These are phyloP conservation scores for Acrocephalus scirpaceus DNA, from an alignment of 2,797 vertebrate genomes.

Conservation along the genomic window DNA sequence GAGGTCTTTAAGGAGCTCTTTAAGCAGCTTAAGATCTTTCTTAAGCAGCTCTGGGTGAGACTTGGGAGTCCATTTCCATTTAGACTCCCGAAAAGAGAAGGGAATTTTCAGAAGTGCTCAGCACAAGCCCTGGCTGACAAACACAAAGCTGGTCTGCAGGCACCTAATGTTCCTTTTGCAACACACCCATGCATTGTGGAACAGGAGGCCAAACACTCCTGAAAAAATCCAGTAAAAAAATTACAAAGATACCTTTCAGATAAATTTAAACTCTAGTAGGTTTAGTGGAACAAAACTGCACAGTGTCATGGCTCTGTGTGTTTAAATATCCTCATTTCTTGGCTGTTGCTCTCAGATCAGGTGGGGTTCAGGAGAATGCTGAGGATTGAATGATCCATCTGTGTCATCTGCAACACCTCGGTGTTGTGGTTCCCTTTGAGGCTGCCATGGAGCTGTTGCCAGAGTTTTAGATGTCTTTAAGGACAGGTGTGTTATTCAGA, in stretches of 20 bases:
- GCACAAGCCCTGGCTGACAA: background rate
- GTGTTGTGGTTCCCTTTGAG: background rate
- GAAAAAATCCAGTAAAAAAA: background rate
- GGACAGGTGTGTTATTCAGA: background rate
- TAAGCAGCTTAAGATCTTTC: too few species aligned
- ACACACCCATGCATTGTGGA: background rate
- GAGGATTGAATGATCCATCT: background rate
- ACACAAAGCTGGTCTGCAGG: background rate
- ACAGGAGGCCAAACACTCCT: background rate
- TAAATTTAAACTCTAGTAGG: too few species aligned
- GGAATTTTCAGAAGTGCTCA: background rate
- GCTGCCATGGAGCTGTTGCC: background rate
- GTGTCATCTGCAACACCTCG: background rate
- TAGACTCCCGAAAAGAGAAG: background rate
- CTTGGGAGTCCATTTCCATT: background rate
- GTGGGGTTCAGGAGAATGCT: background rate
- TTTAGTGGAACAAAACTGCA: too few species aligned
- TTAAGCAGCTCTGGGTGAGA: rapidly evolving
- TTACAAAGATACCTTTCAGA: too few species aligned
- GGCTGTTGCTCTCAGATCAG: background rate
- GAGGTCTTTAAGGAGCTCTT: too few species aligned
- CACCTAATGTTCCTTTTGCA: background rate
- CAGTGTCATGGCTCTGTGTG: too few species aligned
- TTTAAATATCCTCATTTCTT: too few species aligned
- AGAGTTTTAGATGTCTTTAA: background rate